Percentiles rank a stretch among this genome's conserved stretches.
phyloP scores from a whole-genome alignment of 2,888 invertebrate genomes.

The Muschampia plurimacula region DNA sequence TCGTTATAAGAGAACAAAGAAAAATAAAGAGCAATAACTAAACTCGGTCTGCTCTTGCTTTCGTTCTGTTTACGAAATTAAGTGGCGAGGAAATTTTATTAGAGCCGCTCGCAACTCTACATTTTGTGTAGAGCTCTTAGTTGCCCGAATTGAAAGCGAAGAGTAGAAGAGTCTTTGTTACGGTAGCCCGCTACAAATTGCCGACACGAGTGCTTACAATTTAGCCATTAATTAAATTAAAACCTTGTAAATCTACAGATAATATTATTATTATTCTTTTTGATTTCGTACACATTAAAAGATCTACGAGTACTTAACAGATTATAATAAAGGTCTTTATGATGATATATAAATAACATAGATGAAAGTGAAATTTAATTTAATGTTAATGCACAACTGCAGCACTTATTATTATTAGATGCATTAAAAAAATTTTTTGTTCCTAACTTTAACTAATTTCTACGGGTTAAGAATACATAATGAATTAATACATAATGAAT shows the following conservation, averaged over 20 bases:
- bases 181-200: conserved; percentile 17
- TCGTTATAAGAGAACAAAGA: not conserved
- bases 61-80: conserved; percentile 26
- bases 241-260: not conserved
- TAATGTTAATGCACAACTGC: too few relatives aligned
- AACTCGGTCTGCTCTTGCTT: conserved; percentile 12
- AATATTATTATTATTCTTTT: not conserved
- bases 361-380: too few relatives aligned
- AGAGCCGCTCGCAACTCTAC: conserved; percentile 16
- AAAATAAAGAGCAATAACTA: conserved; percentile 15
- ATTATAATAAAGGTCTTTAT: too few relatives aligned
- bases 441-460: too few relatives aligned
- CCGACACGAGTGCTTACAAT: not conserved
- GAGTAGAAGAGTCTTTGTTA: conserved; percentile 46
- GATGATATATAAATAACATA: too few relatives aligned
- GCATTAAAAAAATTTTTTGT: too few relatives aligned
- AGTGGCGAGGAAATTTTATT: conserved; percentile 32
- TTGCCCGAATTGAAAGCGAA: conserved; percentile 49
- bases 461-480: too few relatives aligned
- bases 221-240: not conserved
- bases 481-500: too few relatives aligned
- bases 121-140: conserved; percentile 38
- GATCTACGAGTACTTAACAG: not conserved
- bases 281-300: not conserved
- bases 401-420: too few relatives aligned